phyloP scores from a whole-genome alignment of 2,113 vertebrate species.

The Polyodon spathula region DNA sequence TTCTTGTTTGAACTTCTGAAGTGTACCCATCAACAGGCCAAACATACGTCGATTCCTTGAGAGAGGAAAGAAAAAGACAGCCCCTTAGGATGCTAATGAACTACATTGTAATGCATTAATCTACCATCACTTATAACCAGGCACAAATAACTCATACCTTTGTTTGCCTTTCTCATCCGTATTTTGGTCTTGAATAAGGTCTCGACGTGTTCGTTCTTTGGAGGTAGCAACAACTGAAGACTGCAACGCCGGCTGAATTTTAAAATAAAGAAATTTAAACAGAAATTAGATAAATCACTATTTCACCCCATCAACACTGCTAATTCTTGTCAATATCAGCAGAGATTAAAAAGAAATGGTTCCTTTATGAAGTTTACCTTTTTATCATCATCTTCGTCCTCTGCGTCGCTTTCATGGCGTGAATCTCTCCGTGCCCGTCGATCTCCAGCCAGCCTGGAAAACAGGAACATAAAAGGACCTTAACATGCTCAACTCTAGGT shows the following conservation, averaged over 20 bases:
- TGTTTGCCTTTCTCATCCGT: slow-evolving; percentile 98
- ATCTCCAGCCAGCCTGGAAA: slow-evolving; percentile 86
- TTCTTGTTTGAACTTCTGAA: slow-evolving; percentile 98
- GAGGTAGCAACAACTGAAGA: slow-evolving; percentile 99
- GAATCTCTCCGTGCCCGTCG: slow-evolving; percentile 90
- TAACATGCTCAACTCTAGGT: too few relatives aligned
- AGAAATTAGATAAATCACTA: slow-evolving; percentile 1
- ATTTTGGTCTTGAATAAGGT: slow-evolving; percentile 98
- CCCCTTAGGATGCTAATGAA: too few relatives aligned
- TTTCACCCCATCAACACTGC: too few relatives aligned
- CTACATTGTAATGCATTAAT: too few relatives aligned
- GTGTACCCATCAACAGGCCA: slow-evolving; percentile 97
- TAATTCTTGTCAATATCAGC: background rate
- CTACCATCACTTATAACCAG: too few relatives aligned
- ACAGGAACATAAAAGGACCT: background rate
- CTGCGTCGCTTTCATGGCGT: slow-evolving; percentile 94
- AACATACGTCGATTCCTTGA: slow-evolving; percentile 97
- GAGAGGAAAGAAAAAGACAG: slow-evolving; percentile 4
- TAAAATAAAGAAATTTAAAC: slow-evolving; percentile 3
- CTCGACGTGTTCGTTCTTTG: slow-evolving; percentile 96
- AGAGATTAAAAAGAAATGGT: background rate
- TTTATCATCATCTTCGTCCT: slow-evolving; percentile 95
- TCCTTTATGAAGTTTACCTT: slow-evolving; percentile 55
- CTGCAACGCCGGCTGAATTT: slow-evolving; percentile 83
- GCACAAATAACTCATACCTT: slow-evolving; percentile 54